Base-by-base conservation (phyloP, 2,888 invertebrate species). In the Aleiodes testaceus region DNA sequence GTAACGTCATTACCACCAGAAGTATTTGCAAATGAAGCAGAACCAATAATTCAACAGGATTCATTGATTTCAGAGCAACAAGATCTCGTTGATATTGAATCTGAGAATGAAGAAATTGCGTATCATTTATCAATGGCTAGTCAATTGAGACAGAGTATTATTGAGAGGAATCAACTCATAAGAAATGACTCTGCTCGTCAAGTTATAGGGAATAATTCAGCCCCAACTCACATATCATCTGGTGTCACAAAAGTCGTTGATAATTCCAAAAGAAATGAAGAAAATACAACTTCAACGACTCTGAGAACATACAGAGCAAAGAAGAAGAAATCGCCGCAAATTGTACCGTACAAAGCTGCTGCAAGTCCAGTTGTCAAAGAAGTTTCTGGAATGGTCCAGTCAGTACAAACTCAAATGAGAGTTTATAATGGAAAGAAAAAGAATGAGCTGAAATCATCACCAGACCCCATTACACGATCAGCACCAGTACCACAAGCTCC, bases 1-100 rank as follows among this genome's bases (percentile, higher is more conserved):
- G 81, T 85, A 2, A 78, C 81, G 9, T 85, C 86, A 1, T 55
- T 85, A 26, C 73, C 81, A 2, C 77, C 77, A 0, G 81, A 84
- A 65, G 79, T 76, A n/a, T 84, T 83, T 53, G 78, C 76, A 1
- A 77, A 20, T 11, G 76, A 70, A 2, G 63, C 78, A 12, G 77
- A 74, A 16, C 0, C 22, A 11, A 6, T 66, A 1, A 36, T 2
- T 53, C 26, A 26, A 53, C 52, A 52, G 26, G 9, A 7, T 36
- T 11, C 36, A 14, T 50, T 42, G 9, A 44, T 66, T 12, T 49
- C 22, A 6, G 2, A n/a, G n/a, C 14, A 44, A 22, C 26, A 47
- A 11, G 16, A 45, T 5, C 11, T 22, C 22, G 42, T 42, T 26
- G 47, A 49, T n/a, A 47, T 53, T 36, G 64, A 49, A 22, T 49